Evolutionary conservation across 2,797 vertebrate genomes (phyloP), one percentile per base, ranked within the genome.

Genomic region (Xiphophorus birchmanni): DNA sequence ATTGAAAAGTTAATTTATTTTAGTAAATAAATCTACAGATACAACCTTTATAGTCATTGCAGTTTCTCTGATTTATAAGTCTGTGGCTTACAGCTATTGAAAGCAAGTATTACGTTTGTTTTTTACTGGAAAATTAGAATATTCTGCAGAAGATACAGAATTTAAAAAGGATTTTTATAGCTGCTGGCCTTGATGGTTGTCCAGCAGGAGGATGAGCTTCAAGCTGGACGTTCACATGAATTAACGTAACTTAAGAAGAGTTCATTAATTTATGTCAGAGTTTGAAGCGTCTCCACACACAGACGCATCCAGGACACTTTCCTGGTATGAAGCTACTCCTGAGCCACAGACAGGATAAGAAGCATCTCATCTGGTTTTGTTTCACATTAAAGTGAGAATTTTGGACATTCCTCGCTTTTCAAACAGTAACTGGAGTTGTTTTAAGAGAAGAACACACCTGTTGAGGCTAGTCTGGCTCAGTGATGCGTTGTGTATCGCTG

Each of bases 401-500:
- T 52, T 52, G 9, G 50, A 23, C 7, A n/a, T 63, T 45, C 17
- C 2, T 7, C 40, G n/a, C 42, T 32, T 7, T 42, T 45, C 21
- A 42, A 29, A 32, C 42, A 63, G 44, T n/a, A 63, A 13, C 1
- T 11, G 5, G 52, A 3, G 23, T 47, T 72, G n/a, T 10, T 42
- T 72, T 58, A 83, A 2, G 56, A 13, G 37, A 71, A 58, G 73
- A 0, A 4, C 79, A 12, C 79, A 96, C 96, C 91, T 94, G 92
- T 80, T 88, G 17, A 88, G 69, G 44, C 91, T 90, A 0, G 60
- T 75, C 83, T 88, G 88, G 23, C 23, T 72, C 35, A 87, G 83
- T 26, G 92, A 92, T 1, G 82, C 60, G 6, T 85, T 82, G 63
- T 93, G 93, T 81, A 95, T 90, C 79, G 88, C 93, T 73, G 95